Evolutionary conservation across 2,888 invertebrate species (phyloP), one percentile per base, ranked within the genome.

Genomic region (Chloromyia formosa): DNA sequence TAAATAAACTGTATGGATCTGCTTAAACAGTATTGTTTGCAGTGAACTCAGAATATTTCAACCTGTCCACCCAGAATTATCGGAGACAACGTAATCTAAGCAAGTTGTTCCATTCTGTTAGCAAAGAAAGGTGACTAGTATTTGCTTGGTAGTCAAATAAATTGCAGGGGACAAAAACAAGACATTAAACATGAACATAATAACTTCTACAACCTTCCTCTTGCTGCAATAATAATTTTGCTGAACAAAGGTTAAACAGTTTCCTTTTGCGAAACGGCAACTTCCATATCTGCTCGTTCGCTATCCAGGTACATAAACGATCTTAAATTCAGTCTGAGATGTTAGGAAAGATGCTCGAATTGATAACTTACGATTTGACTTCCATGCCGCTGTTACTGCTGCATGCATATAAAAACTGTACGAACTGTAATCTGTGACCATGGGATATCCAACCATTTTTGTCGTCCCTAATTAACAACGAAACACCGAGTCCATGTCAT

Each of bases 391-490:
- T 35, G 27, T 4, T 35, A 35, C 7, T 7, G 27, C 7, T 35
- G 27, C 27, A 35, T 35, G 27, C 27, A 35, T 35, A 35, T 49
- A 49, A 12, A 49, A 49, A 49, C 12, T 10, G 4, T n/a, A 5
- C 4, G 23, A 58, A 58, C 12, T 58, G 23, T 10, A 60, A 5
- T 23, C 0, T 60, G 14, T 7, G 23, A 14, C 27, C 35, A 42
- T 64, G 40, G 40, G 18, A 23, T 12, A 64, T 64, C 5, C 62
- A 40, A 10, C 42, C 20, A 64, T 64, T 40, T 64, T 64, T 64
- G 62, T 64, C 62, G 62, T 64, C 42, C 42, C 40, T 64, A 64
- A 64, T 64, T 64, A 64, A 64, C 62, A 64, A 27, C 40, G 62
- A 40, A 1, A 12, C 40, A 35, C 22, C 5, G 23, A 1, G 18